Base-by-base conservation (phyloP, 2,113 vertebrate species). In the Gadus chalcogrammus region DNA sequence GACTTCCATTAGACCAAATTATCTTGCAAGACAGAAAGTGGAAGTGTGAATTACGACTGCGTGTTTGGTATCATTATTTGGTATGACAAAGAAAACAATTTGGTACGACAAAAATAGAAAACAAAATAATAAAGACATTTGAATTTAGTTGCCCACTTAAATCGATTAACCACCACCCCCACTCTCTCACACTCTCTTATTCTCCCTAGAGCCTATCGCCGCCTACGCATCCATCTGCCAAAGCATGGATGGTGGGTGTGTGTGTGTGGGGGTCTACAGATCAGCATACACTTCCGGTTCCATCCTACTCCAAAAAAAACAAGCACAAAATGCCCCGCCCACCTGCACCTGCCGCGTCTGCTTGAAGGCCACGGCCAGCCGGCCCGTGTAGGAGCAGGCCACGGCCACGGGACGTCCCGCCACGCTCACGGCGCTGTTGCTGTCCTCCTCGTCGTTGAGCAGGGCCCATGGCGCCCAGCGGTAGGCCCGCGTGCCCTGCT, bases 351-450 rank as follows among this genome's bases (percentile, higher is more conserved):
- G 93, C 28, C 93, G 53, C 17, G 93, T 92, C 35, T 97, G 94
- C 81, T 98, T 99, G 81, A 97, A 99, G 0, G 97, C 95, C 48
- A 98, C 94, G 0, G 97, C 97, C 35, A 99, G 93, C 35, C 97
- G 93, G 72, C 97, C 97, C 0, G 94, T 99, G 80, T 98, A 99
- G 61, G 97, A 99, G 83, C 97, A 99, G 82, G 97, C 98, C 67
- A 99, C 97, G 0, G 96, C 97, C 20, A 99, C 96, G 0, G 97
- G 97, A 12, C 96, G 93, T 12, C 97, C 97, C 0, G 91, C 85
- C 13, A 99, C 92, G 75, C 75, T 79, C 80, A 99, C 95, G 5
- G 95, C 93, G 69, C 97, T 99, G 89, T 94, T 94, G 84, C 94
- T 96, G 79, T 95, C 95, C 66, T 95, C 93, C 79, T 96, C 96